Evolutionary conservation across 2,888 invertebrate species (phyloP), one percentile per base, ranked within the genome.

Genomic region (Eurytoma californica): DNA sequence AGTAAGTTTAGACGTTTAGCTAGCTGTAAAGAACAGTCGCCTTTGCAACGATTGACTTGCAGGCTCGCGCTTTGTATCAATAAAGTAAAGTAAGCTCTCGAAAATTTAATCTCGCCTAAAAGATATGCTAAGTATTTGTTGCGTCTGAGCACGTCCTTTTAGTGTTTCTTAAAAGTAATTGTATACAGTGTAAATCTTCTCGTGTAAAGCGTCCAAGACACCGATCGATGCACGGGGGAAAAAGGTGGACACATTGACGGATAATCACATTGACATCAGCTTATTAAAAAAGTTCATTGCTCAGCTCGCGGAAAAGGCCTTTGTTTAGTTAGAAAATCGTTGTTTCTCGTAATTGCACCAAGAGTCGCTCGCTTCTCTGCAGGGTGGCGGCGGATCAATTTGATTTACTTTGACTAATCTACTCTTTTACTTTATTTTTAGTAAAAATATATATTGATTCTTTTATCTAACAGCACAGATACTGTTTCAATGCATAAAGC

Each of bases 321-420:
- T 72, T 24, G 30, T 63, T 4, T 18, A 66, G 28, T 70, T 58
- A 53, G 63, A 60, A 70, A 47, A 70, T 63, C 63, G 68, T 49
- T 53, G 47, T 18, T 65, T 12, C 13, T 30, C 18, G 16, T 73
- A 78, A 74, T 70, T 79, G 68, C 73, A 73, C n/a, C 55, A 3
- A 61, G 39, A 72, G 28, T 66, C 66, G 47, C 55, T 77, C 18
- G 9, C 57, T 16, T 51, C 28, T 51, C n/a, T 16, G 51, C 30
- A 16, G 51, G 55, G 66, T 67, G 70, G 67, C 79, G 39, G 65
- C n/a, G 24, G 75, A 70, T 66, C 72, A 67, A 67, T 9, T 39
- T 39, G 1, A 9, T 39, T 39, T 9, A 39, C 39, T 39, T 39
- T 7, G 18, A 55, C 55, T 55, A 18, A 18, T 55, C 55, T 55